Evolutionary conservation across 2,113 vertebrate species (phyloP).

Genomic region (Pachyramphus minor): DNA sequence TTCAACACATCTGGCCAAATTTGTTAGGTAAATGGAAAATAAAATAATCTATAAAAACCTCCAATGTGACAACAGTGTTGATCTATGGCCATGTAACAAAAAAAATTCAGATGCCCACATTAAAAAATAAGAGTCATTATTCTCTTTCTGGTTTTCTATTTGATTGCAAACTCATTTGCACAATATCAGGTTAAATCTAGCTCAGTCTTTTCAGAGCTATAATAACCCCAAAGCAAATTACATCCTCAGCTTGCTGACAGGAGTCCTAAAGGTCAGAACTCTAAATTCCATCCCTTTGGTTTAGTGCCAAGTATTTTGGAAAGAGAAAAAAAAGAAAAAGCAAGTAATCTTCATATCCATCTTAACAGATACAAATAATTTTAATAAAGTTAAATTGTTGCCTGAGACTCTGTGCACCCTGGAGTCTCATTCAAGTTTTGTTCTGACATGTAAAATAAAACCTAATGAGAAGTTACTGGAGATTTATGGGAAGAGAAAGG

Average conservation of each 20-base stretch:
- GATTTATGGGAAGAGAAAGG: not conserved
- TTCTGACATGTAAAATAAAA: not conserved
- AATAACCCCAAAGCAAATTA: not conserved
- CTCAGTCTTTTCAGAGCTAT: not conserved
- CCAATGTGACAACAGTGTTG: rapidly evolving
- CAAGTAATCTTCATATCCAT: not conserved
- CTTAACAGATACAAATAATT: not conserved
- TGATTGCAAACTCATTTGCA: not conserved
- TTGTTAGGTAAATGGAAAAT: not conserved
- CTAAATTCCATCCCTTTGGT: not conserved
- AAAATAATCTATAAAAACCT: not conserved
- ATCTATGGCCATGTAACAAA: not conserved
- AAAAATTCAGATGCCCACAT: not conserved
- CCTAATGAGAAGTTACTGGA: not conserved
- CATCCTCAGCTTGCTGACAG: not conserved
- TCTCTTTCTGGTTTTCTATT: not conserved
- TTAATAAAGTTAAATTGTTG: not conserved
- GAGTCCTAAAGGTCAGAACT: not conserved
- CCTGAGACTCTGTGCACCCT: not conserved
- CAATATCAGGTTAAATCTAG: not conserved
- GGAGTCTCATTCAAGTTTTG: not conserved
- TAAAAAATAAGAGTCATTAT: not conserved
- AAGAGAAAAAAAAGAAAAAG: not conserved
- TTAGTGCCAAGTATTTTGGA: not conserved
- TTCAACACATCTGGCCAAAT: not conserved